Evolutionary conservation across 2,888 invertebrate genomes (phyloP).

Genomic region (Helobdella robusta): DNA sequence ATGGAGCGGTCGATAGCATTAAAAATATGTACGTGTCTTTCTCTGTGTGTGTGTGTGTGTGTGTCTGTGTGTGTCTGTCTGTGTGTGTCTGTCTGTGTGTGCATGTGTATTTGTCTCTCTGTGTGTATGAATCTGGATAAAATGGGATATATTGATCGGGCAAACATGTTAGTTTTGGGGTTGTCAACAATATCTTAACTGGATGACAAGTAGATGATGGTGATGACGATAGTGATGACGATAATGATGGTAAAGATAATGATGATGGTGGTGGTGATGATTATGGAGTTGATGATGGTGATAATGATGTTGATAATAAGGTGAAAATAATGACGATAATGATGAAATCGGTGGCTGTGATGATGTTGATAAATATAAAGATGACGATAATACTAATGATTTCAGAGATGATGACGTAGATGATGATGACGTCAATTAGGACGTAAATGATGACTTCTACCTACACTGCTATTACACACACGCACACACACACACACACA

Average conservation of each 20-base stretch:
- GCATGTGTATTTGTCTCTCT: not conserved
- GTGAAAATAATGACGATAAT: not conserved
- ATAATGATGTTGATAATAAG: not conserved
- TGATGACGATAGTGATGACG: not conserved
- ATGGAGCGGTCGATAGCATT: no score
- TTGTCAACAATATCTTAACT: no score
- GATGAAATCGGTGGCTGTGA: conserved; percentile 17
- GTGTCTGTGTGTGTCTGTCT: not conserved
- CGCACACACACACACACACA: no score
- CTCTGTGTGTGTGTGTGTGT: not conserved
- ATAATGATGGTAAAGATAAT: not conserved
- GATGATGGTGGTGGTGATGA: not conserved
- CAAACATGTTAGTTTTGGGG: no score
- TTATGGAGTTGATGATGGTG: not conserved
- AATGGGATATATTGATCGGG: no score
- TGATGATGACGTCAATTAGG: not conserved
- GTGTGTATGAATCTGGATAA: no score
- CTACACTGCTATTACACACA: no score
- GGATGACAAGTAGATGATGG: no score
- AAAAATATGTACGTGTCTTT: no score
- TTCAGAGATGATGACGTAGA: conserved; percentile 8
- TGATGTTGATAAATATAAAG: conserved; percentile 20
- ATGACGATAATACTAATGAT: conserved; percentile 22
- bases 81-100: not conserved
- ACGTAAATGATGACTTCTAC: not conserved